A percentile compares a stretch with the other conserved stretches of the same genome.
Evolutionary conservation across 1,140 invertebrate genomes (phyloP).

Genomic region (Coenobita brevimanus): DNA sequence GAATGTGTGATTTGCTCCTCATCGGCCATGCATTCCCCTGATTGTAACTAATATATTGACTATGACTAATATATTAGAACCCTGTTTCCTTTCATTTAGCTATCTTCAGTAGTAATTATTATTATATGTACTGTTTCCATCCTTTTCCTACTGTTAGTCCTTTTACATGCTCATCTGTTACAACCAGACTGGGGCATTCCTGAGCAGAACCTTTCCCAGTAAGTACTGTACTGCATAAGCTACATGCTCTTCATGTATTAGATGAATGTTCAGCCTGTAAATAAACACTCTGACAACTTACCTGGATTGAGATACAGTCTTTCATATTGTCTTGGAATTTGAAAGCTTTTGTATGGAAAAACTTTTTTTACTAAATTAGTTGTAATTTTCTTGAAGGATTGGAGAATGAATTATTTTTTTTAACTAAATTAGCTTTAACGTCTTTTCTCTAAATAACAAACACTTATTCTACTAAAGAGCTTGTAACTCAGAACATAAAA

Average conservation of each 20-base stretch:
- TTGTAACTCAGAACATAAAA: slow-evolving; percentile 32
- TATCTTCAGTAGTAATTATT: background rate
- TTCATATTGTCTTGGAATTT: slow-evolving; percentile 6
- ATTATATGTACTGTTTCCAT: background rate
- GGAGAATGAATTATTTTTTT: slow-evolving; percentile 21
- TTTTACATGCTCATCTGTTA: slow-evolving; percentile 18
- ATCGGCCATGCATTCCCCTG: slow-evolving; percentile 38
- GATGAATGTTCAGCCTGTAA: slow-evolving; percentile 28
- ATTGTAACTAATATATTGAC: slow-evolving; percentile 45
- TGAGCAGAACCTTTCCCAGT: slow-evolving; percentile 36
- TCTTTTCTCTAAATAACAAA: slow-evolving; percentile 47
- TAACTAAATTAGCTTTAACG: slow-evolving; percentile 38
- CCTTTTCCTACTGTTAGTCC: slow-evolving; percentile 4
- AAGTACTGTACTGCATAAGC: slow-evolving; percentile 30
- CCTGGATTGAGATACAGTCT: slow-evolving; percentile 35
- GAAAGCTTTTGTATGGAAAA: slow-evolving; percentile 14
- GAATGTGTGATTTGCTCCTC: slow-evolving; percentile 55
- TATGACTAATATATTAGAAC: slow-evolving; percentile 24
- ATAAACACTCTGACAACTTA: slow-evolving; percentile 50
- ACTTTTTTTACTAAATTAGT: slow-evolving; percentile 50
- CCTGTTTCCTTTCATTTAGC: slow-evolving; percentile 4
- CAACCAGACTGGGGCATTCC: slow-evolving; percentile 18
- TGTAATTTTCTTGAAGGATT: slow-evolving; percentile 35
- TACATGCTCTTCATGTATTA: slow-evolving; percentile 19
- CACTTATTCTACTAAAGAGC: slow-evolving; percentile 52